Percentiles rank a stretch among this genome's conserved stretches.
Evolutionary conservation across 2,797 vertebrate genomes (phyloP).

Genomic region (Lepus oiostolus): DNA sequence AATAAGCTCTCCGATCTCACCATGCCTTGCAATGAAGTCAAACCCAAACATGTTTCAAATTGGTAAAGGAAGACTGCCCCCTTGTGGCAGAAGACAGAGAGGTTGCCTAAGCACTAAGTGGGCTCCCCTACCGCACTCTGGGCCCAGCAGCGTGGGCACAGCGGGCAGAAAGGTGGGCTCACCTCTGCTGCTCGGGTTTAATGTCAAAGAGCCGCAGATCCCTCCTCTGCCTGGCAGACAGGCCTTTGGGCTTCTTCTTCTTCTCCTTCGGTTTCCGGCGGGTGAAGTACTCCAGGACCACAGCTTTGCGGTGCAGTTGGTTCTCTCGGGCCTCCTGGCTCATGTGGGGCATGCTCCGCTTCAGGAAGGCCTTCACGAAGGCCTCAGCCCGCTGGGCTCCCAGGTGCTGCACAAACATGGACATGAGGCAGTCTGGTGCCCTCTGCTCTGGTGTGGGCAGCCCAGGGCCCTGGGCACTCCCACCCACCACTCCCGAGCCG

Average conservation of each 20-base stretch:
- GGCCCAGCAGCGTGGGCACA: background rate
- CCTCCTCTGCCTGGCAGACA: slow-evolving; percentile 93
- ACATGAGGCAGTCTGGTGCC: fast-evolving
- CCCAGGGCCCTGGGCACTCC: background rate
- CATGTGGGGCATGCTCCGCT: slow-evolving; percentile 86
- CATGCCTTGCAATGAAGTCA: background rate
- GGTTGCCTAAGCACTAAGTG: fast-evolving
- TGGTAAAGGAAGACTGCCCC: slow-evolving; percentile 62
- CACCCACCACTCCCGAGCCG: fast-evolving
- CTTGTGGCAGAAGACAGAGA: slow-evolving; percentile 52
- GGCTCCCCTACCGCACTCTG: too few relatives aligned
- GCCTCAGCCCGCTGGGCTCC: slow-evolving; percentile 83
- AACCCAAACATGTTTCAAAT: background rate
- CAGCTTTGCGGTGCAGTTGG: slow-evolving; percentile 90
- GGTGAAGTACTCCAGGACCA: slow-evolving; percentile 89
- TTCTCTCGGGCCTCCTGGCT: slow-evolving; percentile 78
- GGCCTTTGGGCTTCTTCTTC: slow-evolving; percentile 90
- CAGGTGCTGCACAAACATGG: slow-evolving; percentile 84
- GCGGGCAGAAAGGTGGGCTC: background rate
- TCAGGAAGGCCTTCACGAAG: slow-evolving; percentile 92
- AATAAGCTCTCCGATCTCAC: background rate
- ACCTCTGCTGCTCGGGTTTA: slow-evolving; percentile 95
- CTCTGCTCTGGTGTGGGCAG: background rate
- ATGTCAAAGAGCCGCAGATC: slow-evolving; percentile 93
- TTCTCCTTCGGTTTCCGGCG: slow-evolving; percentile 85